phyloP scores from a whole-genome alignment of 2,888 invertebrate species.

The Halocaridina rubra region DNA sequence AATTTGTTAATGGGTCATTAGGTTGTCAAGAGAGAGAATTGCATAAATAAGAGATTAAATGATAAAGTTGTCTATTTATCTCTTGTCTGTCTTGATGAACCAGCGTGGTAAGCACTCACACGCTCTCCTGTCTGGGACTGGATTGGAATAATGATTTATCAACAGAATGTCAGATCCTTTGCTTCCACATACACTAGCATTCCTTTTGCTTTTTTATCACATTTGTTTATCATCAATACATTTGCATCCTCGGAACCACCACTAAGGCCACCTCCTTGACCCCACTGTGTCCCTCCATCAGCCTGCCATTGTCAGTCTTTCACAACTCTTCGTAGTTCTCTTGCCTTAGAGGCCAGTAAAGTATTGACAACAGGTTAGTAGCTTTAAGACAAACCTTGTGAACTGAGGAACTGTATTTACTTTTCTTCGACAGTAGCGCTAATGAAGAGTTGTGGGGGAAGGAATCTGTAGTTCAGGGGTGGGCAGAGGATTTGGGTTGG shows the following conservation, averaged over 20 bases:
- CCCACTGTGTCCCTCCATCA: constrained; percentile 57
- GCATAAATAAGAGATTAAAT: too few species aligned
- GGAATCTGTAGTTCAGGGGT: constrained; percentile 38
- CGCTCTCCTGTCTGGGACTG: not conserved
- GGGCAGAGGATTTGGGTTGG: constrained; percentile 44
- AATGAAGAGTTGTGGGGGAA: constrained; percentile 32
- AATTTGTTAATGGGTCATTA: not conserved
- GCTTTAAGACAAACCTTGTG: too few species aligned
- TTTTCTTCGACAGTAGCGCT: too few species aligned
- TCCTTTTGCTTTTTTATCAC: too few species aligned
- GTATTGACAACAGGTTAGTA: too few species aligned
- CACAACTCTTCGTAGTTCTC: constrained; percentile 20
- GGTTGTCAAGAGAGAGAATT: not conserved
- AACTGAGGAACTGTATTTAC: too few species aligned
- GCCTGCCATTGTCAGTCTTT: constrained; percentile 40
- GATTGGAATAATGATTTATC: not conserved
- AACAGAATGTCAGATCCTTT: not conserved
- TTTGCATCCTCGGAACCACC: constrained; percentile 40
- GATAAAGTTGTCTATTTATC: not conserved
- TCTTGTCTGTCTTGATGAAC: not conserved
- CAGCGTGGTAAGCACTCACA: not conserved
- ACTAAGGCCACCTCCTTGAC: constrained; percentile 30
- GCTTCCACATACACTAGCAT: not conserved
- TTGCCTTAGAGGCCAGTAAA: too few species aligned
- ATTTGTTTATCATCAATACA: not conserved